These are phyloP conservation scores for Alcedo quadribrachys DNA, from an alignment of 2,797 vertebrate genomes.

Conservation along the genomic window DNA sequence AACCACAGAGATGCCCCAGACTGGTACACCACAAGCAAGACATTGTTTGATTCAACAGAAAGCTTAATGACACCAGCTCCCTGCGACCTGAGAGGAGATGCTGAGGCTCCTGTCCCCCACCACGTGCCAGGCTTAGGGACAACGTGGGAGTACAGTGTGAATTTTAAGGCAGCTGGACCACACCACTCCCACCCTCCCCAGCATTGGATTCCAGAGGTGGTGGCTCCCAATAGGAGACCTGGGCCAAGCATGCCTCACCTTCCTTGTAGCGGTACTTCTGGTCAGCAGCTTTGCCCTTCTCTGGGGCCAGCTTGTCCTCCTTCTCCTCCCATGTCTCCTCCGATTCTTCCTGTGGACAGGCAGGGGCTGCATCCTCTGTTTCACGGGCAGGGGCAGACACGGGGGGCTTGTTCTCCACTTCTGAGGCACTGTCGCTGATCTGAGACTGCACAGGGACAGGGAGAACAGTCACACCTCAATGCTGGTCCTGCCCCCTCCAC, in stretches of 20 bases:
- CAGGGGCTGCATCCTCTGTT: conserved; percentile 58
- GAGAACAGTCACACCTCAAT: background rate
- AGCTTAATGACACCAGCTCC: background rate
- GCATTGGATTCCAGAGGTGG: background rate
- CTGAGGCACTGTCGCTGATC: conserved; percentile 81
- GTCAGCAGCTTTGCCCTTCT: conserved; percentile 88
- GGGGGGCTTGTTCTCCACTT: conserved; percentile 80
- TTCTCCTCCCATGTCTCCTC: conserved; percentile 97
- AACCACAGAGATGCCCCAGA: background rate
- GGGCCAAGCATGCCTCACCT: conserved; percentile 76
- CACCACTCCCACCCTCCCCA: background rate
- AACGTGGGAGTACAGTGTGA: background rate
- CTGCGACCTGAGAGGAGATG: background rate
- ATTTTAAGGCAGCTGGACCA: background rate
- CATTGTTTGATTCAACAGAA: background rate
- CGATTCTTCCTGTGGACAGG: conserved; percentile 80
- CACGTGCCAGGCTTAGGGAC: background rate
- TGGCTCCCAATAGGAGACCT: background rate
- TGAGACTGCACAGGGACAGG: conserved; percentile 42
- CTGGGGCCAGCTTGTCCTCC: conserved; percentile 90
- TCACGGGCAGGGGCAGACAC: conserved; percentile 65
- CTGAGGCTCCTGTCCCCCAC: background rate
- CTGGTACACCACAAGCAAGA: background rate
- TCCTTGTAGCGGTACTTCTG: conserved; percentile 96
- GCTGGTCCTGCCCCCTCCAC: background rate